Base-by-base conservation (phyloP, 2,888 invertebrate species). In the Amblyjoppa proteus region DNA sequence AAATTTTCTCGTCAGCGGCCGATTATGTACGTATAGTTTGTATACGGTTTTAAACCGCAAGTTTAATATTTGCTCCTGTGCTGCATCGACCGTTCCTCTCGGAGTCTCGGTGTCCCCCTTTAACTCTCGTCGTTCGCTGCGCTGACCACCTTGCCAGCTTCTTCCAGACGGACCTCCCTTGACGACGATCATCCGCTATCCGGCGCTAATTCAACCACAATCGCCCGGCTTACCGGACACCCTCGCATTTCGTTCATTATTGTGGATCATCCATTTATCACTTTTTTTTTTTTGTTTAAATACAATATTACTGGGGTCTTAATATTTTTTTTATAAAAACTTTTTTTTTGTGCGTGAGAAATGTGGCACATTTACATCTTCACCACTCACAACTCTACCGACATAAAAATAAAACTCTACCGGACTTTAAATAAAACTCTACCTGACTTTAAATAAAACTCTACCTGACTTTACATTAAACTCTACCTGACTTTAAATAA, bases 31-130 rank as follows among this genome's bases (percentile, higher is more conserved):
- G 25, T 51, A 56, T 9, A 71, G 13, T 66, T 80, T 70, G 69
- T 71, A 49, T 25, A 56, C 56, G 31, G 66, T 73, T 73, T 51
- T 31, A 84, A 73, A 84, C 84, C 84, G 77, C 80, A 84, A 80
- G 66, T 84, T 84, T 81, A 77, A 78, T 81, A 81, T 81, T 81
- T 75, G 34, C 70, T 56, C 34, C 53, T 41, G 70, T 53, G 70
- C 53, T 64, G 31, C 70, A 84, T 77, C 76, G 68, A 66, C 80
- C 20, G 11, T 68, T 69, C 25, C 51, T 41, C 53, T 51, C 11
- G n/a, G 51, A n/a, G 38, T 53, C 38, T 56, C 3, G 16, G 16
- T 31, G 31, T 64, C 61, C 61, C 13, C 11, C 31, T 64, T 31
- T 16, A 64, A 64, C 61, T 28, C 16, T 16, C 1, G 16, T n/a